Evolutionary conservation across 2,797 vertebrate species (phyloP).

Genomic region (Cichlasoma orientale): DNA sequence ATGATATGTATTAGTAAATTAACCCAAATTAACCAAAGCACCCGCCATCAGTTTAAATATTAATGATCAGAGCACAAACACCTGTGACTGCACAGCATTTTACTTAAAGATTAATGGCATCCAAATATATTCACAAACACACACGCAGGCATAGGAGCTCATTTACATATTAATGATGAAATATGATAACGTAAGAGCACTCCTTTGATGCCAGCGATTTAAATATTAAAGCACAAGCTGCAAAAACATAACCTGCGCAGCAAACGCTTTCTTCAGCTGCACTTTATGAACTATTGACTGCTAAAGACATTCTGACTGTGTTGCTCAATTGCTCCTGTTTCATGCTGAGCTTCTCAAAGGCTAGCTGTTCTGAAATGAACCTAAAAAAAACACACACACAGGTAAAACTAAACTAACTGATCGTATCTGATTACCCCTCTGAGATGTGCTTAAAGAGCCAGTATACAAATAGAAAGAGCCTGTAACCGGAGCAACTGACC

Average conservation of each 20-base stretch:
- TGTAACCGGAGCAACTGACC: conserved; percentile 1
- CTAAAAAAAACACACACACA: accelerated
- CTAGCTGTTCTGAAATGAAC: not conserved
- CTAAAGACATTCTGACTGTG: not conserved
- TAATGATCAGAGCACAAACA: conserved; percentile 46
- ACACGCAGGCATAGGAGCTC: conserved; percentile 18
- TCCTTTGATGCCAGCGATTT: conserved; percentile 18
- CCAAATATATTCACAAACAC: conserved; percentile 28
- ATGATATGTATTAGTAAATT: conserved; percentile 11
- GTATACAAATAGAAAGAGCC: conserved; percentile 1
- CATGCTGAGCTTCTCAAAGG: not conserved
- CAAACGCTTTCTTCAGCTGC: not conserved
- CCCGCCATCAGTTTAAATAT: conserved; percentile 41
- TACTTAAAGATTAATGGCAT: conserved; percentile 42
- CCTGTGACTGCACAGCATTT: conserved; percentile 19
- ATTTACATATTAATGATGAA: conserved; percentile 46
- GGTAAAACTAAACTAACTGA: conserved; percentile 22
- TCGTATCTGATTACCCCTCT: conserved; percentile 1
- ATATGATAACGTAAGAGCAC: conserved; percentile 32
- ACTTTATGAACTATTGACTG: not conserved
- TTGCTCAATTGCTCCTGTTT: not conserved
- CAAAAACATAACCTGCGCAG: not conserved
- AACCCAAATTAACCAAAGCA: conserved; percentile 5
- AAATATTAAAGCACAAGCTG: conserved; percentile 22
- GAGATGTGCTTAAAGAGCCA: not conserved